Base-by-base conservation (phyloP, 1,140 invertebrate genomes). In the Aphaenogaster ashmeadi region DNA sequence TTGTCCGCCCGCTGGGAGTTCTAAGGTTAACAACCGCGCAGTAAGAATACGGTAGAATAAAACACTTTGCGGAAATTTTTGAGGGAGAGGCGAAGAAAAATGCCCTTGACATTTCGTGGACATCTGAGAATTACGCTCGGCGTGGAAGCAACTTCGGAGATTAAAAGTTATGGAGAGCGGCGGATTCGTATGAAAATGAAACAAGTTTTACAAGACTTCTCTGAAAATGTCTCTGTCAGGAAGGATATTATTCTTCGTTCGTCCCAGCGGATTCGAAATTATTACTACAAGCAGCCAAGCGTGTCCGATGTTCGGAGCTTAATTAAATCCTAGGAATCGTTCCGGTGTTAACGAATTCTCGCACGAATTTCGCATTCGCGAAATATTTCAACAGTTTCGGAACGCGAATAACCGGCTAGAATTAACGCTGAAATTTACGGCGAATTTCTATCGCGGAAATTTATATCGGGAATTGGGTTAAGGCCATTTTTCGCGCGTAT, bases 241-340 rank as follows among this genome's bases (percentile, higher is more conserved):
- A 56, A 69, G 66, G 74, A 78, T 90, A 90, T 90, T 91, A 90
- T 88, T 90, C 89, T 86, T 88, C 86, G 86, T 80, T 58, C 88
- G 75, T 88, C 50, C 38, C 52, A 27, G 13, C 58, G 79, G 69
- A 47, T 75, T 41, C 86, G 80, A 83, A 91, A 88, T 90, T 88
- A 90, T 88, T 88, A 87, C 88, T 78, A 64, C 75, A 90, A 71
- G 88, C 80, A 90, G 67, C 89, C 89, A 69, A 87, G 72, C 88
- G 88, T 90, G 79, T 85, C 86, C 86, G 80, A 90, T 90, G 67
- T 80, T 86, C 88, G 89, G 80, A 60, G 89, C 80, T 90, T 91
- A 91, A 91, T 91, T 91, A 88, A 91, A 91, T 91, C 81, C 87
- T 87, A 72, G 79, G 89, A 90, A 85, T 91, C 69, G 88, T 89